phyloP scores from a whole-genome alignment of 2,888 invertebrate genomes.

The Halictus quadricinctus region DNA sequence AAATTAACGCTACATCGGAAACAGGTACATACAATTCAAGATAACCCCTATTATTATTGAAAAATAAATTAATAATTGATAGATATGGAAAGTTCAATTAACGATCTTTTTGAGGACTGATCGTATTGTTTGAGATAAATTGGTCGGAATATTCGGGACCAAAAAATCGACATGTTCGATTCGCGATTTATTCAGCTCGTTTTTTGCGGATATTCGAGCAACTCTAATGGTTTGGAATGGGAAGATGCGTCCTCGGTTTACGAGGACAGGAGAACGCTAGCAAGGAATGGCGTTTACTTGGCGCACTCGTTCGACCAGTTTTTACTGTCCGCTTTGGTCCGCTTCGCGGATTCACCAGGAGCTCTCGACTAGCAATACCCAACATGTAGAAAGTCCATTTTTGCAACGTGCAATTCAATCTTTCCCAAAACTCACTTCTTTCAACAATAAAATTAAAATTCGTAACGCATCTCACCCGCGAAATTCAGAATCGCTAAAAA shows the following conservation, averaged over 20 bases:
- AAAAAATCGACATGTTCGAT: not conserved
- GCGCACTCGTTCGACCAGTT: conserved; percentile 63
- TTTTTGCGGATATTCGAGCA: conserved; percentile 7
- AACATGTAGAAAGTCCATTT: conserved; percentile 28
- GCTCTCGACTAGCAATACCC: conserved; percentile 25
- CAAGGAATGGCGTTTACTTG: conserved; percentile 59
- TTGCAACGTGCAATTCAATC: conserved; percentile 3
- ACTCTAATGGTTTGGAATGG: conserved; percentile 34
- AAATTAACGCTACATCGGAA: too few species aligned
- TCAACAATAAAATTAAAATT: not conserved
- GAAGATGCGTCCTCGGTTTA: conserved; percentile 56
- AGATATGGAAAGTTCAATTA: not conserved
- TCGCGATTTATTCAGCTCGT: not conserved
- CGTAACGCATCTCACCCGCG: not conserved
- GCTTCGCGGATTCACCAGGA: conserved; percentile 41
- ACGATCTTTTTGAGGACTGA: not conserved
- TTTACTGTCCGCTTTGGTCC: conserved; percentile 49
- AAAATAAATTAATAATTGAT: not conserved
- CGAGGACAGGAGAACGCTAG: conserved; percentile 61
- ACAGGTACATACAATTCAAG: not conserved
- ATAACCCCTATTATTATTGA: not conserved
- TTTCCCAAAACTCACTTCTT: not conserved
- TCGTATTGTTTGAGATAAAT: not conserved
- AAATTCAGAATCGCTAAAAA: not conserved
- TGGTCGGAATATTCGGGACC: not conserved